Evolutionary conservation across 2,113 vertebrate species (phyloP).

Genomic region (Cavia aperea): DNA sequence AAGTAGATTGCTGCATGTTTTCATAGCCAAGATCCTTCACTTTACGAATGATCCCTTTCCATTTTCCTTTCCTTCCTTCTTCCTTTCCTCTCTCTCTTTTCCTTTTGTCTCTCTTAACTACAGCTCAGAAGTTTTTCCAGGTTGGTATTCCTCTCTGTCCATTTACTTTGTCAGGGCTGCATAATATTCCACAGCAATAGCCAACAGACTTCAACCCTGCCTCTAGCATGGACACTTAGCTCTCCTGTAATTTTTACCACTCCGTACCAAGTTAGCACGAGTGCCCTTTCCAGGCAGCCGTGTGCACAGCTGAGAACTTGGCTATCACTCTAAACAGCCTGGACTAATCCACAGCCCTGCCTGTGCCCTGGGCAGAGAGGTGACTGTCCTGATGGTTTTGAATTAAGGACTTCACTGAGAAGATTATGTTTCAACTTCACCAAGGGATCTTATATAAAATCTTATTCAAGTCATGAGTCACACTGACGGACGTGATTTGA

Average conservation of each 20-base stretch:
- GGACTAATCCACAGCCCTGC: not conserved
- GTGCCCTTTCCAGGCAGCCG: not conserved
- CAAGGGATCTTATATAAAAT: not conserved
- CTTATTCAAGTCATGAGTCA: not conserved
- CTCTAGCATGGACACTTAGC: not conserved
- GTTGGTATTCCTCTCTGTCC: fast-evolving
- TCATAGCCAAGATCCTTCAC: not conserved
- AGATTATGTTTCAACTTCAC: not conserved
- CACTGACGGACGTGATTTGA: not conserved
- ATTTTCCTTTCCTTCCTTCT: not conserved
- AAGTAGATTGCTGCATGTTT: not conserved
- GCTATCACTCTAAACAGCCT: not conserved
- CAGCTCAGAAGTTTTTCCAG: not conserved
- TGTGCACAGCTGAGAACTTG: not conserved
- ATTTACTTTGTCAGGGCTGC: not conserved
- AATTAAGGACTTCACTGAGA: not conserved
- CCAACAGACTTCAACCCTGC: no score
- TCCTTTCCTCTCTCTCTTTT: not conserved
- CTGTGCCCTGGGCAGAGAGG: not conserved
- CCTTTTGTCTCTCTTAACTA: not conserved
- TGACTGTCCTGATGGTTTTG: not conserved
- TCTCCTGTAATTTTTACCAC: not conserved
- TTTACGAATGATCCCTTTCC: not conserved
- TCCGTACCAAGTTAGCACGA: not conserved
- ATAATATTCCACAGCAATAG: not conserved